phyloP scores from a whole-genome alignment of 2,113 vertebrate genomes.

The Ailurus styani region DNA sequence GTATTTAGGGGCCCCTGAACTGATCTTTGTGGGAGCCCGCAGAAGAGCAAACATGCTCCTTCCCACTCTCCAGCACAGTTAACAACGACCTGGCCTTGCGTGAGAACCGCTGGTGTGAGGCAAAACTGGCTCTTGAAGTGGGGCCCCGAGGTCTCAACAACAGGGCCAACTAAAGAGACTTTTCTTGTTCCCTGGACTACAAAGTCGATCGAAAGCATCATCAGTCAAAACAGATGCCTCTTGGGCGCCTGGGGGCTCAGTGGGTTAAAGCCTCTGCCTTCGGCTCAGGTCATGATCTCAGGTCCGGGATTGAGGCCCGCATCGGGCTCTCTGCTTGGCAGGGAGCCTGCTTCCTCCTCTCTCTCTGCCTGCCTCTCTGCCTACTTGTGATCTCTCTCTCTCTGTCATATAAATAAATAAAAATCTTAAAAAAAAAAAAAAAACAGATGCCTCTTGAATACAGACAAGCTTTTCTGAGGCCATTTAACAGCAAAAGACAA shows the following conservation, averaged over 20 bases:
- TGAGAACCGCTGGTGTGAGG: background rate
- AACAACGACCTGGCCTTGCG: background rate
- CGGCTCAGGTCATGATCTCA: too few relatives aligned
- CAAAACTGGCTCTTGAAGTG: background rate
- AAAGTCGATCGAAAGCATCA: background rate
- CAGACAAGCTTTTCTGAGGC: background rate
- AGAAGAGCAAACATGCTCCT: slow-evolving; percentile 14
- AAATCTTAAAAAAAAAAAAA: too few relatives aligned
- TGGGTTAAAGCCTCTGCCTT: too few relatives aligned
- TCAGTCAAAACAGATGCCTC: background rate
- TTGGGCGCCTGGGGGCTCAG: too few relatives aligned
- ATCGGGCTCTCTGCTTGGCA: too few relatives aligned
- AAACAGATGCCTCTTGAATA: background rate
- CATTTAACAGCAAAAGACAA: background rate
- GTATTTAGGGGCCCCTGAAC: slow-evolving; percentile 40
- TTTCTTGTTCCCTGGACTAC: background rate
- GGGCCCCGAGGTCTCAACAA: background rate
- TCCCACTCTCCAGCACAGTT: background rate
- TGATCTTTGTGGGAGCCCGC: slow-evolving; percentile 50
- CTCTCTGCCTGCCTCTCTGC: too few relatives aligned
- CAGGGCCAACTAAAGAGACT: background rate
- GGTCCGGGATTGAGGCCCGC: too few relatives aligned
- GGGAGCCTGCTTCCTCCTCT: too few relatives aligned
- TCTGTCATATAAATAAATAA: too few relatives aligned
- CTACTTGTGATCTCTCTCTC: too few relatives aligned